phyloP scores from a whole-genome alignment of 2,113 vertebrate genomes.

The Calypte anna region DNA sequence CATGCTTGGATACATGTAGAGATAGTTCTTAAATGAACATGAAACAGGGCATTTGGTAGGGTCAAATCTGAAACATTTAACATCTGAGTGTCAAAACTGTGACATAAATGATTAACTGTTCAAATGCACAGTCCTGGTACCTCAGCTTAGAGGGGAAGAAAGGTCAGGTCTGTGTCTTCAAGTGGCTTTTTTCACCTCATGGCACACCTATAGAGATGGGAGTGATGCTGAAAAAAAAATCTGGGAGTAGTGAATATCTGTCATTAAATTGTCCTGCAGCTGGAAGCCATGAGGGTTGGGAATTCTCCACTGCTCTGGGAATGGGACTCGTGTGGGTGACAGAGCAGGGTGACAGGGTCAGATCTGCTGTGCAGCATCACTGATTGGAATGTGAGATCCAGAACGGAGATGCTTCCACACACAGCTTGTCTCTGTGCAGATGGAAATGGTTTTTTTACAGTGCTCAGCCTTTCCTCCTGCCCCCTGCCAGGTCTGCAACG shows the following conservation, averaged over 20 bases:
- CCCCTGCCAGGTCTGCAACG: not conserved
- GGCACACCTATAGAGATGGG: not conserved
- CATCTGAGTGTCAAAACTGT: too few relatives aligned
- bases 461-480: not conserved
- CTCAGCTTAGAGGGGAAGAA: not conserved
- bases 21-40: not conserved
- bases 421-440: not conserved
- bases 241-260: too few relatives aligned
- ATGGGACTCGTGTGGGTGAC: not conserved
- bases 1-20: too few relatives aligned
- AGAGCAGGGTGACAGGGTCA: not conserved
- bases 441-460: not conserved
- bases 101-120: not conserved
- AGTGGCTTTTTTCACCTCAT: not conserved
- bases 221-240: not conserved
- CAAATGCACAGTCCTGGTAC: accelerated
- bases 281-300: not conserved
- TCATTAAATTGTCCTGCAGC: not conserved
- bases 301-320: not conserved
- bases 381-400: not conserved
- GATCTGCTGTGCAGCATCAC: accelerated
- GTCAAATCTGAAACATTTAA: not conserved
- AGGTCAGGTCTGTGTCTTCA: not conserved
- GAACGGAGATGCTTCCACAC: accelerated
- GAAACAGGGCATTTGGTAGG: not conserved